A percentile compares a stretch with the other conserved stretches of the same genome.
Conservation (phyloP, 2,888 invertebrate genomes). For the Eubasilissa splendida region DNA sequence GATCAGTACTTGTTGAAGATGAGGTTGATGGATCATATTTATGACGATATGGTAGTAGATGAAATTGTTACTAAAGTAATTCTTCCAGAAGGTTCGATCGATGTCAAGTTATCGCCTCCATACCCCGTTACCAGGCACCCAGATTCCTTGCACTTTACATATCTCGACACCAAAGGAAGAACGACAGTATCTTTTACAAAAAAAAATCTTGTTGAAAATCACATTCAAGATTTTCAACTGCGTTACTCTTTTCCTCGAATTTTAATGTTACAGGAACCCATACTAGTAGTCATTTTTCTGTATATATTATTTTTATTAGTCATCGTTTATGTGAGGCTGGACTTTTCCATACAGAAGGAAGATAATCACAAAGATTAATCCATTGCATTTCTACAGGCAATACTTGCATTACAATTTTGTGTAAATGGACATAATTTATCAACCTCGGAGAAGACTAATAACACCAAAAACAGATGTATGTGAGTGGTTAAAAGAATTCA, state of each 20-base stretch:
- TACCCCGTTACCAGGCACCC: slow-evolving; percentile 83
- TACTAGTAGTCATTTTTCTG: slow-evolving; percentile 90
- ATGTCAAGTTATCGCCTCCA: slow-evolving; percentile 86
- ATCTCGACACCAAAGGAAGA: slow-evolving; percentile 94
- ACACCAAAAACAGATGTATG: too few species aligned
- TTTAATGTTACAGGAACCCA: slow-evolving; percentile 93
- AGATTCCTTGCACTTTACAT: slow-evolving; percentile 89
- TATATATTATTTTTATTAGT: slow-evolving; percentile 92
- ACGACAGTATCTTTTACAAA: slow-evolving; percentile 88
- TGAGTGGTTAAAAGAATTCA: too few species aligned
- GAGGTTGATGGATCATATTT: slow-evolving; percentile 96
- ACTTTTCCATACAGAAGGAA: slow-evolving; percentile 92
- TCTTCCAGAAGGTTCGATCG: slow-evolving; percentile 93
- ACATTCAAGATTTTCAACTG: slow-evolving; percentile 95
- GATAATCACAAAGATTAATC: slow-evolving; percentile 72
- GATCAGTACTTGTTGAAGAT: slow-evolving; percentile 90
- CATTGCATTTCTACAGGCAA: slow-evolving; percentile 8
- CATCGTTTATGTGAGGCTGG: slow-evolving; percentile 94
- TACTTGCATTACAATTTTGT: not conserved
- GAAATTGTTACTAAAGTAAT: slow-evolving; percentile 90
- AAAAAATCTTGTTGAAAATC: slow-evolving; percentile 93
- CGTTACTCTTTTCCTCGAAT: slow-evolving; percentile 90
- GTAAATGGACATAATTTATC: too few species aligned
- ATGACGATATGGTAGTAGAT: slow-evolving; percentile 96
- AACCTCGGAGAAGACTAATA: too few species aligned